phyloP scores from a whole-genome alignment of 2,113 vertebrate genomes.

The rat (Rattus norvegicus) region GRCr8 NC_086022.1:121115001-121115500 shows the following conservation, averaged over 20 bases:
- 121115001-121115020: not conserved
- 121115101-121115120: not conserved
- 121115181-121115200: not conserved
- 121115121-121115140: not conserved
- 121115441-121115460: not conserved
- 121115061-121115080: not conserved
- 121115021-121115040: not conserved
- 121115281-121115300: fast-evolving
- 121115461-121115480: not conserved
- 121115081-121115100: not conserved
- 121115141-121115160: not conserved
- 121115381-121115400: not conserved
- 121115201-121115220: not conserved
- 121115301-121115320: not conserved
- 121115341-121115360: not conserved
- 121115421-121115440: not conserved
- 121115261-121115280: not conserved
- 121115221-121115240: not conserved
- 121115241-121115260: not conserved
- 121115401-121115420: not conserved
- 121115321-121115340: not conserved
- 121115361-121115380: not conserved
- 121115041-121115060: not conserved
- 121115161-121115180: not conserved
- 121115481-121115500: not conserved